phyloP scores from a whole-genome alignment of 2,797 vertebrate genomes.

The Hydrolagus colliei region DNA sequence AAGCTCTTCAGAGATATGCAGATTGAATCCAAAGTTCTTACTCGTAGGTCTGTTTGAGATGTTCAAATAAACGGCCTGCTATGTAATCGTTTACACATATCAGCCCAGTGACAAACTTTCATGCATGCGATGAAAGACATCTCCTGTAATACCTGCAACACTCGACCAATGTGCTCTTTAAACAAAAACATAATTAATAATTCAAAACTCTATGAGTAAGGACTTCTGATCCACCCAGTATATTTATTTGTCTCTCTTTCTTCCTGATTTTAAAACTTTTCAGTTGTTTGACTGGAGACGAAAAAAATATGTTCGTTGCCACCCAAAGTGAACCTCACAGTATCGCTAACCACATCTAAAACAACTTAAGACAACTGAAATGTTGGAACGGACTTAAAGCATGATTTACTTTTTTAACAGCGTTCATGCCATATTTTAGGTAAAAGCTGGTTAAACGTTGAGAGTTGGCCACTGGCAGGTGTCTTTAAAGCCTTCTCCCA shows the following conservation, averaged over 20 bases:
- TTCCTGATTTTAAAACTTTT: neutral
- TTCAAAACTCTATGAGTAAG: too few relatives aligned
- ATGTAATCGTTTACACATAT: too few relatives aligned
- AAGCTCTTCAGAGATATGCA: too few relatives aligned
- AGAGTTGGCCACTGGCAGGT: neutral
- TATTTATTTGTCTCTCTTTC: neutral
- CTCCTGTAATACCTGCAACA: too few relatives aligned
- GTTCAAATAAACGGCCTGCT: too few relatives aligned
- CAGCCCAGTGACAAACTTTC: too few relatives aligned
- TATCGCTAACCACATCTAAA: neutral
- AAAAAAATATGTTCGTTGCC: neutral
- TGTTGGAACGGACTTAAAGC: neutral
- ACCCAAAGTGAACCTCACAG: neutral
- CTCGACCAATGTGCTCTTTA: too few relatives aligned
- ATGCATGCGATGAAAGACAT: too few relatives aligned
- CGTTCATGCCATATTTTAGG: neutral
- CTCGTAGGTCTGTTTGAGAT: too few relatives aligned
- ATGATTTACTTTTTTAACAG: neutral
- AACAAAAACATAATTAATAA: too few relatives aligned
- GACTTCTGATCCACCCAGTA: too few relatives aligned
- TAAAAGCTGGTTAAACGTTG: neutral
- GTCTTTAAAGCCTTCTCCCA: slow-evolving; percentile 2
- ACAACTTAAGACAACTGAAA: slow-evolving; percentile 2
- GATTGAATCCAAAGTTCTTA: too few relatives aligned
- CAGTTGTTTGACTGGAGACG: neutral